Percentiles rank a stretch among this genome's conserved stretches.
Conservation (phyloP, 2,888 invertebrate species). For the Drosophila ustulata region DNA sequence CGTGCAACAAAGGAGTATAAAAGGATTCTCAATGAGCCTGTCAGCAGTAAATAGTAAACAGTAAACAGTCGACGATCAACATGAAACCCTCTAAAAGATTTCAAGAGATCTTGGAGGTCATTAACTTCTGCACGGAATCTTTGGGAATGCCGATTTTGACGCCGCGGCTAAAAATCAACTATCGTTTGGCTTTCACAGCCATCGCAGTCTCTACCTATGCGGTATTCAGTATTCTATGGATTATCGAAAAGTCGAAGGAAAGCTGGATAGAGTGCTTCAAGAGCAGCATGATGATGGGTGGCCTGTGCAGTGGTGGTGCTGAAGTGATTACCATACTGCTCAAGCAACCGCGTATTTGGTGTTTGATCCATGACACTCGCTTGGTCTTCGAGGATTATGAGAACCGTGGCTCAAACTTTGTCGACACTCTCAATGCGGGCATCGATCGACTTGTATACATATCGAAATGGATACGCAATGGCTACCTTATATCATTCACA, state of each 20-base stretch:
- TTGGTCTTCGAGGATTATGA: slow-evolving; percentile 53
- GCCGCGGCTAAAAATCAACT: slow-evolving; percentile 8
- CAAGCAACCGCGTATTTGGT: slow-evolving; percentile 38
- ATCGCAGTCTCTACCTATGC: slow-evolving; percentile 21
- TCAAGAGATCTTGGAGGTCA: slow-evolving; percentile 23
- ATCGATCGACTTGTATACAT: slow-evolving; percentile 44
- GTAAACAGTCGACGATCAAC: slow-evolving; percentile 24
- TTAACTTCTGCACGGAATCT: slow-evolving; percentile 36
- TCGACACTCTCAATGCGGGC: slow-evolving; percentile 27
- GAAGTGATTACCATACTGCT: slow-evolving; percentile 42
- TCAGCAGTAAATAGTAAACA: not conserved
- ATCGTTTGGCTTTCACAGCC: slow-evolving; percentile 39
- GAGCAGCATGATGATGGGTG: slow-evolving; percentile 54
- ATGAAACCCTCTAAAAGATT: slow-evolving; percentile 35
- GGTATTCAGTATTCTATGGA: slow-evolving; percentile 28
- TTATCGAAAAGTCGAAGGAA: slow-evolving; percentile 18
- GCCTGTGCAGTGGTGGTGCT: slow-evolving; percentile 32
- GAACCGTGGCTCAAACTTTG: not conserved
- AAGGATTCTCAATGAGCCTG: slow-evolving; percentile 13
- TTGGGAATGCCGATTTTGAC: slow-evolving; percentile 56
- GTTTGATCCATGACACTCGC: slow-evolving; percentile 4
- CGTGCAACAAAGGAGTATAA: slow-evolving; percentile 34
- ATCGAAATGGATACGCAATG: slow-evolving; percentile 35
- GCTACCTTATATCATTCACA: slow-evolving; percentile 43
- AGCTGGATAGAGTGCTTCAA: slow-evolving; percentile 52